Evolutionary conservation across 2,888 invertebrate genomes (phyloP), one percentile per base, ranked within the genome.

Genomic region (Siphonodentalium dalli): DNA sequence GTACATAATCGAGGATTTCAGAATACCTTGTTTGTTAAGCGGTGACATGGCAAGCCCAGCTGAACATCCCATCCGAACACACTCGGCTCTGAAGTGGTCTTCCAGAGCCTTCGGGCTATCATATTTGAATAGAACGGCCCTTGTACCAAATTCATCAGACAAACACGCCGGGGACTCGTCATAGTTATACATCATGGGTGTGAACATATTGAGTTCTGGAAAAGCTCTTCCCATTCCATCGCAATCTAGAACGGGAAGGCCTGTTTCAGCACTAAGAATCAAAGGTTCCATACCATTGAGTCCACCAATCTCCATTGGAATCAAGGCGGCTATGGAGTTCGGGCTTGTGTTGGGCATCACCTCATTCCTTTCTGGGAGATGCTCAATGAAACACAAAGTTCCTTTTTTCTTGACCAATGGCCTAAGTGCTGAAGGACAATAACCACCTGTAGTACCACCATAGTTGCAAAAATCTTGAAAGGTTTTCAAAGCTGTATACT

Each of bases 211-310:
- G 5, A 70, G 47, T 48, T 75, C 73, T 3, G 79, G 79, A 58
- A 76, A 79, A 2, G 79, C 79, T 34, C 79, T 54, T 6, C 78
- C 78, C 77, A 79, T 77, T 3, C 71, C 70, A 47, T 78, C 78
- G 41, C 68, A 68, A 50, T 79, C 79, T 2, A 77, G 28, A 3
- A 75, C 59, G 0, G 77, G 77, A 9, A 77, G 24, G 11, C 58
- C 66, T 8, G 70, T 52, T 9, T 64, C 62, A 1, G 75, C 75
- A 7, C 65, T 71, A 5, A 73, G 65, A 7, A 69, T 40, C 9
- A 78, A 55, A 2, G 76, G 77, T 39, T 72, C 72, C 0, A 77
- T 61, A 21, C 67, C 63, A 51, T 79, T 79, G 42, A 70, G 38
- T 1, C 78, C 79, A 13, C 77, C 79, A 11, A 77, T 71, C 54